These are phyloP conservation scores for Drosophila aldrichi DNA, from an alignment of 2,888 invertebrate species.

Conservation along the genomic window DNA sequence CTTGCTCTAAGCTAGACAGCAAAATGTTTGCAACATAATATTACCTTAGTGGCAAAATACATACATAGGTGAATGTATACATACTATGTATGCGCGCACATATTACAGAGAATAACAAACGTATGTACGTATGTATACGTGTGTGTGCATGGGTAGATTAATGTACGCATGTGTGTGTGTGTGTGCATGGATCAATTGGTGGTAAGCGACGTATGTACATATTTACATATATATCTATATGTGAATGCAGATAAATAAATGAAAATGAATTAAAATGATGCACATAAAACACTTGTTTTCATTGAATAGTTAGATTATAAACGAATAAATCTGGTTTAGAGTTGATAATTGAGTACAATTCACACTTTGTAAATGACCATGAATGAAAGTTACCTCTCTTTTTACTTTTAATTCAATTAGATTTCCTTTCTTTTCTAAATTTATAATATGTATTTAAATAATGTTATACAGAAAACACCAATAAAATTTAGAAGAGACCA, in stretches of 20 bases:
- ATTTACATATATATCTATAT: not conserved
- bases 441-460: slow-evolving; percentile 28
- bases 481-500: slow-evolving; percentile 24
- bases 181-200: not conserved
- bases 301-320: not conserved
- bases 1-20: slow-evolving; percentile 7
- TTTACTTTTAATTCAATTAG: slow-evolving; percentile 1
- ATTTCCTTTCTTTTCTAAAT: not conserved
- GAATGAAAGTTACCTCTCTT: slow-evolving; percentile 9
- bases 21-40: not conserved
- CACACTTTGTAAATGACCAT: slow-evolving; percentile 2
- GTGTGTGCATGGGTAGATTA: too few relatives aligned
- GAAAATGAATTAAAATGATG: not conserved
- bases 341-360: not conserved
- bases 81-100: too few relatives aligned
- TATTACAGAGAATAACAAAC: too few relatives aligned
- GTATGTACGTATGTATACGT: too few relatives aligned
- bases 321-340: not conserved
- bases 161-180: not conserved
- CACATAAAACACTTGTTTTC: not conserved
- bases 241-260: slow-evolving; percentile 4
- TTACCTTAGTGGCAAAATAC: not conserved
- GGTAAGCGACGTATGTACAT: not conserved
- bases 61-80: not conserved
- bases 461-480: slow-evolving; percentile 43